Base-by-base conservation (phyloP, 2,888 invertebrate species). In the Gari tellinella region DNA sequence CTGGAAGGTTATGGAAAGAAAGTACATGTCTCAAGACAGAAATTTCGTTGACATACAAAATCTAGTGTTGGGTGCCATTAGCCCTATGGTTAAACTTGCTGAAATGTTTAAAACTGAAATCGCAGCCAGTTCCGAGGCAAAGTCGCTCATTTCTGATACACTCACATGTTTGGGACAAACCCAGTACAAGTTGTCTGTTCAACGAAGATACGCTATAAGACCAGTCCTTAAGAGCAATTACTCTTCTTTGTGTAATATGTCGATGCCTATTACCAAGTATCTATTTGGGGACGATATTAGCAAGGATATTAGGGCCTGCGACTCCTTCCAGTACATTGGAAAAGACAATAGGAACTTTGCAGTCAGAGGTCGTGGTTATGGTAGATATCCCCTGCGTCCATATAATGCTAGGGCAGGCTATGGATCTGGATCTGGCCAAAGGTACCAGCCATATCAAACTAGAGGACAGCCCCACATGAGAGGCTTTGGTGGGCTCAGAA, bases 231-330 rank as follows among this genome's bases (percentile, higher is more conserved):
- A 56, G 43, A 56, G 25, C 15, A 56, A 41, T n/a, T 56, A 56
- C 19, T 26, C 48, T 5, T 17, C 31, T 1, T 19, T 49, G 14
- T 61, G 61, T 38, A 61, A 51, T 23, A 61, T 61, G 15, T 51
- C 49, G 10, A 48, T 40, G 31, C 51, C 61, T 5, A 61, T 61
- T 14, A 40, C 49, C 3, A 37, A 38, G 2, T 48, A 48, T 10
- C 38, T 60, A n/a, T 48, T 60, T 49, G 60, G 60, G 38, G 38
- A 60, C 37, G 60, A 60, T 14, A 38, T 60, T 19, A n/a, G 19
- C 12, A 60, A 60, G 26, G 60, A 60, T 7, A 61, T 49, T 8
- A 51, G 51, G 51, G 23, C 61, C 4, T 51, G 51, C 51, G 51
- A 61, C 37, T 49, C 61, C 19, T n/a, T 61, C 38, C 14, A 38